Conservation (phyloP, 2,888 invertebrate genomes). For the Drosophila nr. perissopoda region DNA sequence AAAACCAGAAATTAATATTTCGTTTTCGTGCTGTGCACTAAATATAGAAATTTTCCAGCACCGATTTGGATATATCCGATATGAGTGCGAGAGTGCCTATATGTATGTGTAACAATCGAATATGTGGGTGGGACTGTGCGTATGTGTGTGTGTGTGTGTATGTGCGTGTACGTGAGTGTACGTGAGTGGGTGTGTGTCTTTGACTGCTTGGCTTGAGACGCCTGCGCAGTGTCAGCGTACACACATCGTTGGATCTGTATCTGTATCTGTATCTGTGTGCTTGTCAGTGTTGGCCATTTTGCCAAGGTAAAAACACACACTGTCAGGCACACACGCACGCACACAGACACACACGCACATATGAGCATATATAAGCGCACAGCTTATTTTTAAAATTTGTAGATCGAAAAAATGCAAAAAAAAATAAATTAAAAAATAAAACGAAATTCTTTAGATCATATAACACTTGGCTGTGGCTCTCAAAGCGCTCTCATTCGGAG, state of each 20-base stretch:
- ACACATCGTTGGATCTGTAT: conserved; percentile 3
- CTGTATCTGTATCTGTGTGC: conserved; percentile 5
- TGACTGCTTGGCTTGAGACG: conserved; percentile 15
- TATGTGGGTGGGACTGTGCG: conserved; percentile 4
- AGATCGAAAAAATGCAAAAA: conserved; percentile 36
- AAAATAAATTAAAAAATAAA: conserved; percentile 27
- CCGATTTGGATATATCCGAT: conserved; percentile 46
- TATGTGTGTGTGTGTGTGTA: neutral
- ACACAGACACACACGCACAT: conserved; percentile 30
- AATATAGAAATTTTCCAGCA: conserved; percentile 55
- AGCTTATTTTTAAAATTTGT: conserved; percentile 68
- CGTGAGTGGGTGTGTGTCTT: conserved; percentile 10
- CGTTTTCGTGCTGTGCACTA: conserved; percentile 37
- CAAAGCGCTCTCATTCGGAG: conserved; percentile 42
- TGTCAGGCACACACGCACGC: conserved; percentile 26
- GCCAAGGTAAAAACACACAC: conserved; percentile 65
- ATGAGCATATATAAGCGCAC: conserved; percentile 24
- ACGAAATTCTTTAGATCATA: conserved; percentile 58
- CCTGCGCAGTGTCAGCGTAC: conserved; percentile 40
- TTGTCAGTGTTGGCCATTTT: conserved; percentile 53
- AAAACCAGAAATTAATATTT: conserved; percentile 8
- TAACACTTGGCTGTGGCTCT: conserved; percentile 62
- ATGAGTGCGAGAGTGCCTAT: conserved; percentile 18
- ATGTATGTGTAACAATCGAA: conserved; percentile 11
- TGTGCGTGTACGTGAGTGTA: conserved; percentile 18